Evolutionary conservation across 1,140 invertebrate species (phyloP).

Genomic region (Ooceraea biroi): DNA sequence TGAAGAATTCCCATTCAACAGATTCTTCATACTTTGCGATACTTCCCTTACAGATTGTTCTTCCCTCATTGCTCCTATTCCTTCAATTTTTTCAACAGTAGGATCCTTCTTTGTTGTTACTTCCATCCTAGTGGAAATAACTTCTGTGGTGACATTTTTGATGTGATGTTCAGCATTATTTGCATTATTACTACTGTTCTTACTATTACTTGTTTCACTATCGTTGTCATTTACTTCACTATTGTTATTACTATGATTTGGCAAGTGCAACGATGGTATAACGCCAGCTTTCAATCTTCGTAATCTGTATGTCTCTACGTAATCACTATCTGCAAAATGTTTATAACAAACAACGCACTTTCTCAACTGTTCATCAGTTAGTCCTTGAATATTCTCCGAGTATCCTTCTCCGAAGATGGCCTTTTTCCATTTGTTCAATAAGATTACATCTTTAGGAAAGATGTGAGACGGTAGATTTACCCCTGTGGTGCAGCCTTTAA

Average conservation of each 20-base stretch:
- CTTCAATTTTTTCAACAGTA: constrained; percentile 16
- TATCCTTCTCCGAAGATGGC: too few species aligned
- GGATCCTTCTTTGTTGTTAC: too few species aligned
- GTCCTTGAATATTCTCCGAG: constrained; percentile 6
- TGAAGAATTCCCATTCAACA: not conserved
- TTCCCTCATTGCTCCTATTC: constrained; percentile 20
- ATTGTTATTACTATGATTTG: not conserved
- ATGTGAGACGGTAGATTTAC: constrained; percentile 30
- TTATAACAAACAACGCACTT: constrained; percentile 48
- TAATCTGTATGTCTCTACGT: constrained; percentile 28
- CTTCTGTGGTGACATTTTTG: not conserved
- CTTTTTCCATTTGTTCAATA: constrained; percentile 44
- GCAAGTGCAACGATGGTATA: constrained; percentile 45
- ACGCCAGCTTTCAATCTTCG: constrained; percentile 51
- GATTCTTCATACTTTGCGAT: not conserved
- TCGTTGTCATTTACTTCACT: not conserved
- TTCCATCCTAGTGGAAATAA: not conserved
- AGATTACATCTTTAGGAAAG: constrained; percentile 17
- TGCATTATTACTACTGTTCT: not conserved
- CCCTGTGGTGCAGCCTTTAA: constrained; percentile 17
- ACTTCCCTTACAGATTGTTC: not conserved
- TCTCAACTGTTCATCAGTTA: constrained; percentile 29
- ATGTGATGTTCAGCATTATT: not conserved
- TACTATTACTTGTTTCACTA: not conserved
- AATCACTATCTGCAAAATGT: constrained; percentile 54